Percentiles rank a stretch among this genome's conserved stretches.
Evolutionary conservation across 2,113 vertebrate species (phyloP).

Genomic region (Cyprinodon brontotheroides): DNA sequence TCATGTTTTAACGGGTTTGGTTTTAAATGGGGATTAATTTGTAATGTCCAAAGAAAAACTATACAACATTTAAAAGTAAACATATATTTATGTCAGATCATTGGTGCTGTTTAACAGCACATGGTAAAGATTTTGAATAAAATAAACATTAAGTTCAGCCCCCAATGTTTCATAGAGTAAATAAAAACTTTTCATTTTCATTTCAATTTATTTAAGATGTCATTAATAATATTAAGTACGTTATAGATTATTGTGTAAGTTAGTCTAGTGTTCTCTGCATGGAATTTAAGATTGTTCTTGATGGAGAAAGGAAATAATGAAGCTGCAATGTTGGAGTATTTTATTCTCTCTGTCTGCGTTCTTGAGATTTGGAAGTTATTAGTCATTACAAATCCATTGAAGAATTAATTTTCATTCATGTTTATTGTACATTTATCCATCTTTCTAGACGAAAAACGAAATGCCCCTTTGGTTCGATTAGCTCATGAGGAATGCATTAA

Average conservation of each 20-base stretch:
- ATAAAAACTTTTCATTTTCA: too few species aligned
- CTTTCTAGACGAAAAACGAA: background rate
- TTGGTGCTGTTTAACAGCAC: too few species aligned
- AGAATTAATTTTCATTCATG: background rate
- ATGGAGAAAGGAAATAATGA: background rate
- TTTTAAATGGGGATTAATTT: background rate
- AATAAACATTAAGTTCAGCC: too few species aligned
- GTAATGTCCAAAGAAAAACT: background rate
- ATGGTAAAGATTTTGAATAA: too few species aligned
- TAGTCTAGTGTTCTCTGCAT: background rate
- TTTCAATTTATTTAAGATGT: background rate
- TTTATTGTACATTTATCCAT: slow-evolving; percentile 5
- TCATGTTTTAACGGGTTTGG: background rate
- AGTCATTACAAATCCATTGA: background rate
- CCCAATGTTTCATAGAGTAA: too few species aligned
- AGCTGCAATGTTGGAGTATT: background rate
- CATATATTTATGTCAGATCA: too few species aligned
- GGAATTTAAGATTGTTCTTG: background rate
- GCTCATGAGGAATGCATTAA: background rate
- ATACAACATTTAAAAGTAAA: too few species aligned
- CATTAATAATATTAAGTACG: background rate
- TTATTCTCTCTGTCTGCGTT: background rate
- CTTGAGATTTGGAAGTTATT: background rate
- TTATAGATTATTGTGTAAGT: too few species aligned
- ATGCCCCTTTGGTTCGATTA: background rate